Conservation (phyloP, 2,113 vertebrate genomes). For the Castor canadensis region DNA sequence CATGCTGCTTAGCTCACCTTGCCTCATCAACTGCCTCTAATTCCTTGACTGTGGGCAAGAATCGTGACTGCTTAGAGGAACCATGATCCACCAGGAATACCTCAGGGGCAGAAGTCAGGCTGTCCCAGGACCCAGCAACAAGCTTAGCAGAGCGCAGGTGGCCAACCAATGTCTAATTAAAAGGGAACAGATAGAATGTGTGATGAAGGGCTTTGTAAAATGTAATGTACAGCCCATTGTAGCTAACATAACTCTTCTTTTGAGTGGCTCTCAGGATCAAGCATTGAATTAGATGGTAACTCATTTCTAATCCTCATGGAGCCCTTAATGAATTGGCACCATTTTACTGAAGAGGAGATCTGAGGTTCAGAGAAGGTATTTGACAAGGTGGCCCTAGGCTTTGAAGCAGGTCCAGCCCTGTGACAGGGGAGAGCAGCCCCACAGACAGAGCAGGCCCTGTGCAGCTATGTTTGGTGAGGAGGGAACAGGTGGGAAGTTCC, state of each 20-base stretch:
- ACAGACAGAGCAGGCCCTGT: background rate
- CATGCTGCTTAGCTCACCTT: background rate
- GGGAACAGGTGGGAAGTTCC: background rate
- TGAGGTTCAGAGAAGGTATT: background rate
- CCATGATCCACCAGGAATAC: background rate
- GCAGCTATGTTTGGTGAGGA: background rate
- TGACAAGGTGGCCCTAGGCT: background rate
- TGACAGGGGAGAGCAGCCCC: too few relatives aligned
- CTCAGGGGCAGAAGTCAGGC: background rate
- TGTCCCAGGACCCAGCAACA: background rate
- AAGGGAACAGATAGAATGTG: background rate
- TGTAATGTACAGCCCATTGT: fast-evolving
- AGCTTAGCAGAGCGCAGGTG: background rate
- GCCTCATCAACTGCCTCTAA: too few relatives aligned
- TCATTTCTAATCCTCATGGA: background rate
- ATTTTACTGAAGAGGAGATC: background rate
- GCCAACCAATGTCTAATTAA: background rate
- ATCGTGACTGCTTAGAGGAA: too few relatives aligned
- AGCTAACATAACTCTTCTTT: fast-evolving
- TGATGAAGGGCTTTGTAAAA: background rate
- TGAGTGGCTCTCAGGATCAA: background rate
- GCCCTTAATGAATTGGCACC: background rate
- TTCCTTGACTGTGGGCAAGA: too few relatives aligned
- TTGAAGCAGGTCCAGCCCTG: background rate
- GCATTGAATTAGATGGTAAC: background rate